phyloP scores from a whole-genome alignment of 2,888 invertebrate genomes.

The Agrotis exclamationis region DNA sequence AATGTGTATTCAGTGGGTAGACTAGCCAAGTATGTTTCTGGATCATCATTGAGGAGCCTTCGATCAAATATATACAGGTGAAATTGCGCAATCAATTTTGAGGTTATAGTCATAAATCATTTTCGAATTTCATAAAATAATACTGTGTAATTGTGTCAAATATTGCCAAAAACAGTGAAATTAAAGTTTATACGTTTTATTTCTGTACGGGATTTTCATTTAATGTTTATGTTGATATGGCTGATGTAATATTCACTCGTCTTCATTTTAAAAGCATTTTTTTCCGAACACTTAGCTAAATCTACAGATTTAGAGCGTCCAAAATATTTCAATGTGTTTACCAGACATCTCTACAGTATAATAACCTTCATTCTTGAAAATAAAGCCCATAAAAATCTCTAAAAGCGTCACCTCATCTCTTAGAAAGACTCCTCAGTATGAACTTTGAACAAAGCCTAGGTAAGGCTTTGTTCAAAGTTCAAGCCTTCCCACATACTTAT shows the following conservation, averaged over 20 bases:
- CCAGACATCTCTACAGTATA: background rate
- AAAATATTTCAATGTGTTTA: too few relatives aligned
- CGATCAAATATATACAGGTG: slow-evolving; percentile 88
- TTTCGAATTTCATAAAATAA: slow-evolving; percentile 35
- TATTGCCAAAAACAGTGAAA: background rate
- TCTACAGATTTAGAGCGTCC: background rate
- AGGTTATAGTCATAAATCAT: slow-evolving; percentile 72
- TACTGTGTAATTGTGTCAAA: slow-evolving; percentile 8
- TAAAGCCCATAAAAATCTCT: background rate
- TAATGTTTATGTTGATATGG: background rate
- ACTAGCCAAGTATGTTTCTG: slow-evolving; percentile 87
- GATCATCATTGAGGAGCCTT: slow-evolving; percentile 84
- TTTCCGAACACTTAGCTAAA: background rate
- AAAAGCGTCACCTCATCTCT: background rate
- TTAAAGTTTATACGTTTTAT: background rate
- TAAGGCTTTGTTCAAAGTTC: slow-evolving; percentile 31
- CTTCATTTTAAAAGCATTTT: background rate
- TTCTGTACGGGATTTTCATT: background rate
- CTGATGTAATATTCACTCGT: slow-evolving; percentile 56
- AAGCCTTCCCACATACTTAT: slow-evolving; percentile 25
- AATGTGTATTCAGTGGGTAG: slow-evolving; percentile 87
- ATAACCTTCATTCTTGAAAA: background rate
- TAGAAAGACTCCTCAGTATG: too few relatives aligned
- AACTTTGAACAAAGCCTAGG: too few relatives aligned
- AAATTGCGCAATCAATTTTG: slow-evolving; percentile 85